phyloP scores from a whole-genome alignment of 2,113 vertebrate genomes.

The Sterna hirundo region DNA sequence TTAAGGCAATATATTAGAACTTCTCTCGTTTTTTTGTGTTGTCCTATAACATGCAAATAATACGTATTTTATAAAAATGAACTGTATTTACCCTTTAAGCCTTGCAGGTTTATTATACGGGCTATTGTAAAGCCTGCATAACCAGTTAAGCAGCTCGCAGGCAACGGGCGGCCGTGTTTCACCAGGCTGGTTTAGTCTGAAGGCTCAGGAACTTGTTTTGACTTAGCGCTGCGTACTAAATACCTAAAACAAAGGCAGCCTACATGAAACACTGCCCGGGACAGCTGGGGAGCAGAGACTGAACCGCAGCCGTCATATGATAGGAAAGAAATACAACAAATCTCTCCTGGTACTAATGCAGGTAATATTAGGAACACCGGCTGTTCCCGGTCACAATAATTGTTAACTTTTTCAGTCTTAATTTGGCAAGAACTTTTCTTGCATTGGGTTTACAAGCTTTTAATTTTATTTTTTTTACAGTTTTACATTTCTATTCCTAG shows the following conservation, averaged over 20 bases:
- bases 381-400: not conserved
- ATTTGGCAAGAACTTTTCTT: not conserved
- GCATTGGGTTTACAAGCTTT: not conserved
- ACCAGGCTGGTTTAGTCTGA: not conserved
- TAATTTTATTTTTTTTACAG: not conserved
- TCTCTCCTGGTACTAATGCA: not conserved
- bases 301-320: not conserved
- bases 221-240: not conserved
- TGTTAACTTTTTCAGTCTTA: not conserved
- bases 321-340: not conserved
- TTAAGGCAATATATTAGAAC: not conserved
- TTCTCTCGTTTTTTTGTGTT: not conserved
- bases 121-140: conserved; percentile 8
- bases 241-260: not conserved
- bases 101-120: not conserved
- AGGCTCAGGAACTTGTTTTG: conserved; percentile 21
- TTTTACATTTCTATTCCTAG: not conserved
- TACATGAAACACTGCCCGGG: not conserved
- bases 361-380: not conserved
- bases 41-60: not conserved
- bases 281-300: conserved; percentile 24
- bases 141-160: conserved; percentile 33
- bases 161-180: not conserved
- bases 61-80: not conserved
- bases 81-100: not conserved